phyloP scores from a whole-genome alignment of 2,888 invertebrate species.

The Drosophila kambysellisi region DNA sequence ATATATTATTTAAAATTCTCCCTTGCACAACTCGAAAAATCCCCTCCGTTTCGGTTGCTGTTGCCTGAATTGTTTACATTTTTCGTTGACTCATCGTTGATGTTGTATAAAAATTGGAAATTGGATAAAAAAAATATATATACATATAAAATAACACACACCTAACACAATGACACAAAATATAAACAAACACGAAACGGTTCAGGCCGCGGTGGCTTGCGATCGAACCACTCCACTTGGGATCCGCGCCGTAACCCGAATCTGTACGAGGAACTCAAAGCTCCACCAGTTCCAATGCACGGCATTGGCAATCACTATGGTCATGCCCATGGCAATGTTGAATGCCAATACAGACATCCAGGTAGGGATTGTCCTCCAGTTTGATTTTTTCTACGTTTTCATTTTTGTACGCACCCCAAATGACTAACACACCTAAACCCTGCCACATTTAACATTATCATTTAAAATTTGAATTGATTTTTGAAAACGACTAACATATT shows the following conservation, averaged over 20 bases:
- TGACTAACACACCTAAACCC: slow-evolving; percentile 40
- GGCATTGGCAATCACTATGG: slow-evolving; percentile 83
- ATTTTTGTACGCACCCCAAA: slow-evolving; percentile 24
- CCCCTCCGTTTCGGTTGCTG: slow-evolving; percentile 63
- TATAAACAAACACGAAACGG: slow-evolving; percentile 33
- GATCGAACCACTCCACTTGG: slow-evolving; percentile 91
- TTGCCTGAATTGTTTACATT: slow-evolving; percentile 53
- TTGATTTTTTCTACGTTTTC: slow-evolving; percentile 31
- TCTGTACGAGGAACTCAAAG: slow-evolving; percentile 93
- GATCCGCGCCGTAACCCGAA: slow-evolving; percentile 93
- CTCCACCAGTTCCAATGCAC: slow-evolving; percentile 87
- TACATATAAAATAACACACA: slow-evolving; percentile 30
- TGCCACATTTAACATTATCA: slow-evolving; percentile 11
- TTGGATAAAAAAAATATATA: slow-evolving; percentile 48
- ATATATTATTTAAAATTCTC: slow-evolving; percentile 39
- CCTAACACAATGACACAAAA: slow-evolving; percentile 35
- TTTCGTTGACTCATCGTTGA: slow-evolving; percentile 59
- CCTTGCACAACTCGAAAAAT: slow-evolving; percentile 28
- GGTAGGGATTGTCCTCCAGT: slow-evolving; percentile 76
- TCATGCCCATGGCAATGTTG: slow-evolving; percentile 80
- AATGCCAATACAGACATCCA: slow-evolving; percentile 85
- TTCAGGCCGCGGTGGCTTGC: slow-evolving; percentile 84
- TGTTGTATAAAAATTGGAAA: slow-evolving; percentile 77
- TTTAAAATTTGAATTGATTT: slow-evolving; percentile 25
- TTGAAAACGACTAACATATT: slow-evolving; percentile 37